phyloP scores from a whole-genome alignment of 2,888 invertebrate species.

The Augochlorella aurata region DNA sequence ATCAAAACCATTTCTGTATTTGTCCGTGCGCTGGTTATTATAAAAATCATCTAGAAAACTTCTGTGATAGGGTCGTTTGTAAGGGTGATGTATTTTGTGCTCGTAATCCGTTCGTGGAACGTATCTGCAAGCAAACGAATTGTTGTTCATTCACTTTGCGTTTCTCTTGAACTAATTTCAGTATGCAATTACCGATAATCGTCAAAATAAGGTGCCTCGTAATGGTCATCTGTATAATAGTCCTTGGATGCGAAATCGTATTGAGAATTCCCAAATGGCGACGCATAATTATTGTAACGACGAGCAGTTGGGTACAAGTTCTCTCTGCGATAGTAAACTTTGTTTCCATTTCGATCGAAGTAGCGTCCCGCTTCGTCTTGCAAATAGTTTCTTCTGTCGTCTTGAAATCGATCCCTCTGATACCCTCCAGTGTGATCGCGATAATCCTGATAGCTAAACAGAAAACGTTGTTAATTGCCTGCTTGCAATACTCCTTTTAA shows the following conservation, averaged over 20 bases:
- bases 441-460: conserved; percentile 80
- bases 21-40: conserved; percentile 43
- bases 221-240: conserved; percentile 28
- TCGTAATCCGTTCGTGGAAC: conserved; percentile 52
- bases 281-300: conserved; percentile 22
- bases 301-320: conserved; percentile 23
- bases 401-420: conserved; percentile 83
- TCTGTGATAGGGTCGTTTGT: conserved; percentile 44
- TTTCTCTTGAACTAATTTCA: not conserved
- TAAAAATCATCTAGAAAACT: conserved; percentile 53
- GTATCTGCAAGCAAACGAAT: conserved; percentile 55
- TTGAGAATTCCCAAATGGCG: not conserved
- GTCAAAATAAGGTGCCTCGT: conserved; percentile 10
- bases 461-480: not conserved
- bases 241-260: conserved; percentile 24
- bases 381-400: conserved; percentile 82
- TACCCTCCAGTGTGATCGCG: conserved; percentile 82
- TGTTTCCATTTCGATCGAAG: conserved; percentile 70
- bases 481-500: no score
- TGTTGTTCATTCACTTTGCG: not conserved
- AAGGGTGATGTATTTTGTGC: conserved; percentile 56
- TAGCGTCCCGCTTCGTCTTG: conserved; percentile 82
- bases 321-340: conserved; percentile 54
- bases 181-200: conserved; percentile 40
- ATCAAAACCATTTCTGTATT: conserved; percentile 55